Evolutionary conservation across 2,888 invertebrate species (phyloP).

Genomic region (Diaprepes abbreviatus): DNA sequence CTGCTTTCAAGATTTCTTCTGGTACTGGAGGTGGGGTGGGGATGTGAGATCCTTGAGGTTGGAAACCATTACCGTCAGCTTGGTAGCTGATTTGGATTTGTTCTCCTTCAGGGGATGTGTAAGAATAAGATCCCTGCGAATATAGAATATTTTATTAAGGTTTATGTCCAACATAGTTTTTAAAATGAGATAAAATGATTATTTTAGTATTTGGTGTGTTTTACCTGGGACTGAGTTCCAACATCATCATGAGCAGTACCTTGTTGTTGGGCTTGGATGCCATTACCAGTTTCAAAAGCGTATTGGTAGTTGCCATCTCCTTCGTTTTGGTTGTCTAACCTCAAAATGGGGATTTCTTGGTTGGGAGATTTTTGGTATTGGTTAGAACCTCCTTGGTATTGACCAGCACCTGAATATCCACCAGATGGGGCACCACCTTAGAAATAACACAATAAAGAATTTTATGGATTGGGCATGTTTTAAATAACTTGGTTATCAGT

Average conservation of each 20-base stretch:
- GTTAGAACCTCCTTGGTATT: slow-evolving; percentile 32
- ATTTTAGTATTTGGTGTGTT: no score
- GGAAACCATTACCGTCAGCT: slow-evolving; percentile 73
- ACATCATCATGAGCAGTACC: slow-evolving; percentile 53
- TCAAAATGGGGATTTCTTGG: slow-evolving; percentile 58
- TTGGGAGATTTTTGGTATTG: slow-evolving; percentile 42
- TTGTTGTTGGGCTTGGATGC: slow-evolving; percentile 66
- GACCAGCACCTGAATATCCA: slow-evolving; percentile 11
- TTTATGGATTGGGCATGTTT: no score
- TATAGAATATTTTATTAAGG: neutral
- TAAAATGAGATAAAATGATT: no score
- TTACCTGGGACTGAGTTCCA: slow-evolving; percentile 57
- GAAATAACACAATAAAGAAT: no score
- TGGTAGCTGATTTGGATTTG: slow-evolving; percentile 68
- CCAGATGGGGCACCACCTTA: no score
- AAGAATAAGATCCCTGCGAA: slow-evolving; percentile 52
- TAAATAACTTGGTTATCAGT: no score
- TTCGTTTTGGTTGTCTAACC: slow-evolving; percentile 60
- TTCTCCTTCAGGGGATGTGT: slow-evolving; percentile 60
- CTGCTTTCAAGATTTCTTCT: slow-evolving; percentile 69
- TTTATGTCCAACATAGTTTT: no score
- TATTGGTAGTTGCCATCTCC: slow-evolving; percentile 59
- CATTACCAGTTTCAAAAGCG: slow-evolving; percentile 73
- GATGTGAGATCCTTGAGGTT: slow-evolving; percentile 70
- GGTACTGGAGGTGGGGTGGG: slow-evolving; percentile 75